These are phyloP conservation scores for Micrasema longulum DNA, from an alignment of 1,140 invertebrate species.

Conservation along the genomic window DNA sequence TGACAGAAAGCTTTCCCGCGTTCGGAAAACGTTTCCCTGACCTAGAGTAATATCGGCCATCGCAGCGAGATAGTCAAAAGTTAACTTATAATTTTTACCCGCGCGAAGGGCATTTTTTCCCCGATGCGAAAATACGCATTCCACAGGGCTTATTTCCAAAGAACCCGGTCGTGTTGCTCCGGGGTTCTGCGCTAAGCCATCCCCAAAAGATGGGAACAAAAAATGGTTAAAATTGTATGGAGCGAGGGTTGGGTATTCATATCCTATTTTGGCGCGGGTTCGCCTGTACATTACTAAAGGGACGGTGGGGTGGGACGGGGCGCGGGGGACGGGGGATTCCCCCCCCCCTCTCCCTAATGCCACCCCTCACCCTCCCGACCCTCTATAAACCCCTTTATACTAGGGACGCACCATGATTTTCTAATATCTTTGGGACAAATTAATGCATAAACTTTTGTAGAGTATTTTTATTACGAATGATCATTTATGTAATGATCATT, in stretches of 20 bases:
- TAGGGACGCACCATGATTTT: too few species aligned
- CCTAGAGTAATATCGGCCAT: too few species aligned
- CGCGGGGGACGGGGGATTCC: neutral
- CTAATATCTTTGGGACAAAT: too few species aligned
- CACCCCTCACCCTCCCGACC: constrained; percentile 11
- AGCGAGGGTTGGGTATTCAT: constrained; percentile 42
- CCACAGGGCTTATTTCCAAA: constrained; percentile 17
- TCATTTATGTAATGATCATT: too few species aligned
- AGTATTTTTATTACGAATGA: too few species aligned
- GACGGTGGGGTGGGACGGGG: neutral
- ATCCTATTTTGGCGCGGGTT: constrained; percentile 42
- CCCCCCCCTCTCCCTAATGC: constrained; percentile 20
- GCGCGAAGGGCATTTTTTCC: neutral
- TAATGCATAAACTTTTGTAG: too few species aligned
- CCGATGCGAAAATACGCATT: constrained; percentile 20
- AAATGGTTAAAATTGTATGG: constrained; percentile 42
- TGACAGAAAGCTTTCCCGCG: too few species aligned
- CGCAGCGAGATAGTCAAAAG: too few species aligned
- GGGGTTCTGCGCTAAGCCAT: constrained; percentile 31
- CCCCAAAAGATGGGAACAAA: constrained; percentile 38
- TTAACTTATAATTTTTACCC: constrained; percentile 18
- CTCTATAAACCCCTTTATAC: constrained; percentile 32
- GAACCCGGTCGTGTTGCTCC: constrained; percentile 14
- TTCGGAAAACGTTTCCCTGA: too few species aligned
- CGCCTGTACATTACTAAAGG: constrained; percentile 36